phyloP scores from a whole-genome alignment of 2,113 vertebrate species.

The Bufo bufo region DNA sequence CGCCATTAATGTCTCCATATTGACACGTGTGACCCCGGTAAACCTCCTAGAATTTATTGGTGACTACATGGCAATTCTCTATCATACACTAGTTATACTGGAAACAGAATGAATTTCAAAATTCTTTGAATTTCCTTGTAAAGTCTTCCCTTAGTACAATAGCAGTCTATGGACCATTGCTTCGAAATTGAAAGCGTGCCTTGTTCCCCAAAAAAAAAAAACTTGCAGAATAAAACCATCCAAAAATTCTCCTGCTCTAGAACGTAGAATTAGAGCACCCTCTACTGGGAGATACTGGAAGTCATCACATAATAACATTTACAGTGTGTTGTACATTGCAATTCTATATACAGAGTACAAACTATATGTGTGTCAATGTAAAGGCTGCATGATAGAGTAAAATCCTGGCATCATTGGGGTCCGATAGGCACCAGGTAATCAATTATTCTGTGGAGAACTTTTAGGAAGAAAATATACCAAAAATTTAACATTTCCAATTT shows the following conservation, averaged over 20 bases:
- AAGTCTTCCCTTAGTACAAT: background rate
- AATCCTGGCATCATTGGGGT: background rate
- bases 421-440: background rate
- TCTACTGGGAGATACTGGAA: constrained; percentile 38
- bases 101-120: background rate
- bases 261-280: constrained; percentile 35
- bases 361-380: background rate
- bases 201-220: background rate
- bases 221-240: background rate
- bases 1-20: no score
- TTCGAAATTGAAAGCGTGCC: background rate
- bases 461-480: background rate
- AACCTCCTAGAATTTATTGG: background rate
- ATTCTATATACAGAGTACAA: background rate
- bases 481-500: background rate
- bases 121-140: background rate
- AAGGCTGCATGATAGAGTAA: background rate
- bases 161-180: background rate
- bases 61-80: background rate
- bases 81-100: background rate
- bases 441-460: background rate
- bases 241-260: background rate
- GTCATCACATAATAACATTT: background rate
- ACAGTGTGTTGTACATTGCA: background rate
- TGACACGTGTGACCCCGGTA: background rate